Base-by-base conservation (phyloP, 1,140 invertebrate species). In the Microplitis mediator region DNA sequence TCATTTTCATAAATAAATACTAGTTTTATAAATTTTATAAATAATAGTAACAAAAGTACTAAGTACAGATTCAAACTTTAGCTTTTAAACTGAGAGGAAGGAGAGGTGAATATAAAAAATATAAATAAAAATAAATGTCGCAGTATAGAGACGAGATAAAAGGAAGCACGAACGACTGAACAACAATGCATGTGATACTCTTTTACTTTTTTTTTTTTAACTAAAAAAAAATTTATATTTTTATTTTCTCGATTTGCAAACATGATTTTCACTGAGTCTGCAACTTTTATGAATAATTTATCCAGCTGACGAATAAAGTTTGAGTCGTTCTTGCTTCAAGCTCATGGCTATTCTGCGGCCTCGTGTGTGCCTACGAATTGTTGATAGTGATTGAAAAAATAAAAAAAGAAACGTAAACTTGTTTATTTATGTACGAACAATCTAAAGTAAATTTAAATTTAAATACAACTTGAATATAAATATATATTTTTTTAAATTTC, bases 1-100 rank as follows among this genome's bases (percentile, higher is more conserved):
- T 45, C 11, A 45, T 56, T 56, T 23, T 23, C n/a, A 56, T 56
- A 16, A 56, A 16, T 56, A 14, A 56, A 56, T 56, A n/a, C 11
- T 45, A 45, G 39, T 45, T 45, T 45, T 45, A 45, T 45, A 45
- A 45, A 45, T 45, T 9, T 45, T 45, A 45, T 51, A n/a, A 45
- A 45, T 9, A 45, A 45, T 6, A 45, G 39, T 45, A 45, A 45
- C 5, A 9, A 5, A 45, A 6, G 39, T 9, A 45, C 39, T 6
- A 45, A 9, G 23, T 23, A 23, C 23, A 23, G 6, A 45, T 45
- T 45, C 39, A 45, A 45, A 45, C 6, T 45, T 45, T 63, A 73
- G 32, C 79, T 86, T 82, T 76, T 85, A 86, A 87, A 85, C 83
- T 87, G 85, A 87, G 85, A 86, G 85, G 85, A 86, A 87, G 83